Base-by-base conservation (phyloP, 1,140 invertebrate species). In the Euura lappo region DNA sequence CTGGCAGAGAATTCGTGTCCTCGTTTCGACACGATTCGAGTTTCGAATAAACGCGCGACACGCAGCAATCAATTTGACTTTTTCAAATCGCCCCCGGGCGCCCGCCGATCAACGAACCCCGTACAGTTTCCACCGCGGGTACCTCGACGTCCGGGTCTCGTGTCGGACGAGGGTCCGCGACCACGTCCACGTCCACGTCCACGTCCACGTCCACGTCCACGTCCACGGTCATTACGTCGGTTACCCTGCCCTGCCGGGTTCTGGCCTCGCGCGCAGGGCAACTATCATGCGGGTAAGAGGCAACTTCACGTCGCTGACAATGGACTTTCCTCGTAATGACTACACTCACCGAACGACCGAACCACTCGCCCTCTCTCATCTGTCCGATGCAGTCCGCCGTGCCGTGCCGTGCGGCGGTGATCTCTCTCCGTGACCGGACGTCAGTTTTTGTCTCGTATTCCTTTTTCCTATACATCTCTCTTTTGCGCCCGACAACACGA, bases 311-410 rank as follows among this genome's bases (percentile, higher is more conserved):
- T 60, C 13, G 51, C 51, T 60, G 51, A 60, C 51, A 60, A 60
- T 60, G 51, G 51, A 60, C 51, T 60, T 60, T 60, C 51, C 51
- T 60, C 51, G 3, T 60, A 60, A 60, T 60, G 51, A 60, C 51
- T 60, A 60, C 51, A 60, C 51, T 60, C 51, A 60, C 8, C 51
- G 8, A n/a, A 11, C 51, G 4, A 60, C 8, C 51, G 8, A n/a
- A 11, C 51, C 51, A 11, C 51, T n/a, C 51, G 10, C 51, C 51
- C 47, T 51, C 47, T 6, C 47, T 60, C 8, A n/a, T 60, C 51
- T 11, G 51, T 60, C 51, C 6, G 51, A 8, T 6, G 51, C 8
- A 60, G 8, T 60, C 51, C 51, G 51, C 51, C 28, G 28, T 28
- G 28, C 28, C 28, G 28, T 28, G 28, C 28, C 28, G 28, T 28